A percentile compares a stretch with the other conserved stretches of the same genome.
phyloP scores from a whole-genome alignment of 2,797 vertebrate species.

The Sebastes cheni region DNA sequence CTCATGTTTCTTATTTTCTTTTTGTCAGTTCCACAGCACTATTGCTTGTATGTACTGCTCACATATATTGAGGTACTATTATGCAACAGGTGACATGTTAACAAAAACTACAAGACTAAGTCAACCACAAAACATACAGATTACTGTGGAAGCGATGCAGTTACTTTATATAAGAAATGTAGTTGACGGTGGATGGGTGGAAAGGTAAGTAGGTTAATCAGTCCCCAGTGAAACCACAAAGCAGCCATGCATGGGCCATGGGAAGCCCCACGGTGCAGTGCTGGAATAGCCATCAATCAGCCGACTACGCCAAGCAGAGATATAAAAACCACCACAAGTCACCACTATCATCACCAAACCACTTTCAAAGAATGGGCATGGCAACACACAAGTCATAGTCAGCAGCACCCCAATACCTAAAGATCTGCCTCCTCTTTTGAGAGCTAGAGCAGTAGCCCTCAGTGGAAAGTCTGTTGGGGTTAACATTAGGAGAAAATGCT shows the following conservation, averaged over 20 bases:
- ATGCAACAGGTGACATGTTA: constrained; percentile 50
- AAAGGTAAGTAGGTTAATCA: constrained; percentile 69
- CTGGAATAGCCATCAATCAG: constrained; percentile 78
- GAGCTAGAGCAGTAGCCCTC: constrained; percentile 95
- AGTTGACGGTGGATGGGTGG: constrained; percentile 64
- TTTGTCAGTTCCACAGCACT: neutral
- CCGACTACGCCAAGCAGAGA: constrained; percentile 81
- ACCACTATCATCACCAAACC: constrained; percentile 81
- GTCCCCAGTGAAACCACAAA: constrained; percentile 78
- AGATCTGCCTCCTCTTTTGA: constrained; percentile 95
- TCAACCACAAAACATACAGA: constrained; percentile 72
- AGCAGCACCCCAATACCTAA: constrained; percentile 89
- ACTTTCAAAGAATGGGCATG: constrained; percentile 81
- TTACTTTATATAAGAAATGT: constrained; percentile 63
- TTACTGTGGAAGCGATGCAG: constrained; percentile 68
- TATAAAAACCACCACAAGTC: constrained; percentile 76
- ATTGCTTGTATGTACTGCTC: neutral
- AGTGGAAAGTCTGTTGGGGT: constrained; percentile 93
- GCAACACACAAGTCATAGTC: constrained; percentile 80
- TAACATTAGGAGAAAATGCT: constrained; percentile 82
- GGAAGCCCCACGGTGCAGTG: constrained; percentile 78
- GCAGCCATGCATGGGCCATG: constrained; percentile 89
- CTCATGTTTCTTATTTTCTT: neutral
- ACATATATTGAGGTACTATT: constrained; percentile 4
- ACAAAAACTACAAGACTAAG: constrained; percentile 56